Base-by-base conservation (phyloP, 1,140 invertebrate species). In the Danaus melanippus region DNA sequence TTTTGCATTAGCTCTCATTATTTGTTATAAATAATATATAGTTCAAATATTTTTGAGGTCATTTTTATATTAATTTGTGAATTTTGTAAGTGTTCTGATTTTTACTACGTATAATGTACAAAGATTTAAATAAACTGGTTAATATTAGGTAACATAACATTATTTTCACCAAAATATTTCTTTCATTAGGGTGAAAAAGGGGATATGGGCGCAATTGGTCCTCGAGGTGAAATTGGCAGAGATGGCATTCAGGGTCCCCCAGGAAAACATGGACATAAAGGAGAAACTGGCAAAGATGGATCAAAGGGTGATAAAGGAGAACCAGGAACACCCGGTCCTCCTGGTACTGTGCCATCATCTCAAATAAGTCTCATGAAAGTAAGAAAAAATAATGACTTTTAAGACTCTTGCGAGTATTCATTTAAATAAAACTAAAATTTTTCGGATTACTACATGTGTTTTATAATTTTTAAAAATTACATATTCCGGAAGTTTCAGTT, bases 321-420 rank as follows among this genome's bases (percentile, higher is more conserved):
- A 12, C 49, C 50, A 44, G 78, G 78, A 21, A 55, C 58, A 59
- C 67, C 68, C 1, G 73, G 79, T 0, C 58, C 65, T 8, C 65
- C 70, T 8, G 78, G 72, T 39, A 65, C 64, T 54, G 58, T 72
- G 9, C 58, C 74, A 47, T 55, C 47, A 50, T 64, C 71, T 17
- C 60, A 61, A 40, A 64, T 77, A 43, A 66, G 63, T 41, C 44
- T 73, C 17, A 56, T 79, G 47, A 79, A 78, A 66, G 79, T 79
- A 66, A 64, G 12, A 17, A 43, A 56, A 15, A 51, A 21, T 21
- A 21, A 21, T 21, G 17, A 21, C 2, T 2, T 21, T 5, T 21
- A 21, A 21, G 5, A 21, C 17, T 21, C 5, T 21, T 5, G 17
- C 17, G 17, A 21, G 17, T 21, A 21, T 21, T 21, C 17, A 21